Evolutionary conservation across 1,140 invertebrate genomes (phyloP).

Genomic region (Manduca sexta): DNA sequence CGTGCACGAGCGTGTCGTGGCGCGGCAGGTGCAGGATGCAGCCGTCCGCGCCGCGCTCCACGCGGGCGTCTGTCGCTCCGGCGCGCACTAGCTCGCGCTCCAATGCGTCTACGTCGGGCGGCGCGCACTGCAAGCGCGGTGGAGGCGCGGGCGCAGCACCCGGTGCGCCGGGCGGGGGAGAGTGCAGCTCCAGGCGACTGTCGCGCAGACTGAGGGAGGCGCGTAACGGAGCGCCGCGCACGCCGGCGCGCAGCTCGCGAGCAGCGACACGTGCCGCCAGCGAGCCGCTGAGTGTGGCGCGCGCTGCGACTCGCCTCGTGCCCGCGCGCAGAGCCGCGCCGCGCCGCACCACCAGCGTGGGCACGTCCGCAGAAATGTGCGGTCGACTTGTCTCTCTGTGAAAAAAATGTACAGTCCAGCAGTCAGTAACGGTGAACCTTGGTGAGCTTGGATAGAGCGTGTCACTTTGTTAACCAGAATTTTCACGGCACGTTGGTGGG

Average conservation of each 20-base stretch:
- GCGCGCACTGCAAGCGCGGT: constrained; percentile 74
- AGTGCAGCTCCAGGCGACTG: constrained; percentile 70
- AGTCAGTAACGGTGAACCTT: too few relatives aligned
- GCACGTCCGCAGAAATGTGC: constrained; percentile 59
- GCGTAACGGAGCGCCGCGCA: constrained; percentile 88
- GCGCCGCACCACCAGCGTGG: constrained; percentile 52
- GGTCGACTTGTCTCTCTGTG: constrained; percentile 39
- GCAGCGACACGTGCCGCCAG: constrained; percentile 83
- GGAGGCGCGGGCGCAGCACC: constrained; percentile 45
- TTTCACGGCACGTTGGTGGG: too few relatives aligned
- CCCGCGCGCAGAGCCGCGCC: constrained; percentile 74
- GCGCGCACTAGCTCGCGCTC: constrained; percentile 80
- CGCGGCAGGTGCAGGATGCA: constrained; percentile 77
- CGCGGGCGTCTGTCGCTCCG: constrained; percentile 88
- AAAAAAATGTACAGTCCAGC: constrained; percentile 3
- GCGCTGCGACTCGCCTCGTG: constrained; percentile 81
- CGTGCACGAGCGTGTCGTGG: constrained; percentile 81
- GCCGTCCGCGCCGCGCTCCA: constrained; percentile 72
- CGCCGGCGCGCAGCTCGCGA: constrained; percentile 75
- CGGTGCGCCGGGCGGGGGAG: constrained; percentile 13
- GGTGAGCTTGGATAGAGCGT: too few relatives aligned
- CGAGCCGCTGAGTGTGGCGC: constrained; percentile 60
- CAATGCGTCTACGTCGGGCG: constrained; percentile 85
- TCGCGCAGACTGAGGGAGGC: constrained; percentile 79
- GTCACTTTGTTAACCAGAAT: too few relatives aligned